phyloP scores from a whole-genome alignment of 2,113 vertebrate species.

The Cyrtonyx montezumae region DNA sequence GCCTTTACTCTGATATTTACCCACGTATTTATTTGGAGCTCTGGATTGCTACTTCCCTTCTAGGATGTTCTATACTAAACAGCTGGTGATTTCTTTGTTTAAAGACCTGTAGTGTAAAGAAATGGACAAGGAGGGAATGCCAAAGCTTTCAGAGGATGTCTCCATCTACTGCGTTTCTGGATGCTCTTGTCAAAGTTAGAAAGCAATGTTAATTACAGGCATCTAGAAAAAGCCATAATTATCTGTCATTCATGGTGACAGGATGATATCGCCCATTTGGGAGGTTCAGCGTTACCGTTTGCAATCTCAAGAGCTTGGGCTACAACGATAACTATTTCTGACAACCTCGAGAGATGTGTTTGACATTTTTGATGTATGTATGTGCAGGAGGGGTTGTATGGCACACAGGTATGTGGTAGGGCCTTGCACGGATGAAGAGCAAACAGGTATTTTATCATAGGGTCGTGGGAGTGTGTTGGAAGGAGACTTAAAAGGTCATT shows the following conservation, averaged over 20 bases:
- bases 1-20: background rate
- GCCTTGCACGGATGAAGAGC: background rate
- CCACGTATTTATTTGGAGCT: background rate
- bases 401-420: background rate
- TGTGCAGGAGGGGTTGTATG: background rate
- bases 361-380: background rate
- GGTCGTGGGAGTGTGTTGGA: no score
- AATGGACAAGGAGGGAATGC: background rate
- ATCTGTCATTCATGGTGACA: conserved; percentile 59
- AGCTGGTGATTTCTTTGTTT: background rate
- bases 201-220: conserved; percentile 53
- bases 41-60: background rate
- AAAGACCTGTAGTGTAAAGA: background rate
- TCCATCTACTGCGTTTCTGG: background rate
- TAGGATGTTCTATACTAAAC: background rate
- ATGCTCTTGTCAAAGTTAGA: conserved; percentile 22
- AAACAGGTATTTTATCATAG: background rate
- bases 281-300: background rate
- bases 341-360: background rate
- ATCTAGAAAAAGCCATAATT: conserved; percentile 34
- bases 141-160: background rate
- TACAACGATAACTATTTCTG: conserved; percentile 20
- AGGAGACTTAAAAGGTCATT: no score
- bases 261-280: conserved; percentile 59
- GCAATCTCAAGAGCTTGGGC: background rate